A percentile compares a stretch with the other conserved stretches of the same genome.
Conservation (phyloP, 2,888 invertebrate genomes). For the Tupiocoris notatus region DNA sequence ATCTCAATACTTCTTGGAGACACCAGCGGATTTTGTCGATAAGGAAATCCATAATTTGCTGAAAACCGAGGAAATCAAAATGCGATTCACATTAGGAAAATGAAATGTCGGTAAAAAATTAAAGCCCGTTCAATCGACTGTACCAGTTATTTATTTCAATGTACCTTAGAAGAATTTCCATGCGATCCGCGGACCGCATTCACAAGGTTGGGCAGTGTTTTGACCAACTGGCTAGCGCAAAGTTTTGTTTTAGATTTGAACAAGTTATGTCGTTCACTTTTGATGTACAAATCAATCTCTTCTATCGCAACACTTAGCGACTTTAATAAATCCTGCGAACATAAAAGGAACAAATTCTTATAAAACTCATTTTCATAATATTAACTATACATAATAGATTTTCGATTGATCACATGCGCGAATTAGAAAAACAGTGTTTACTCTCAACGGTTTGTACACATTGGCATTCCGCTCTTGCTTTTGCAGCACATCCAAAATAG, state of each 20-base stretch:
- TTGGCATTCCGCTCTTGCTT: slow-evolving; percentile 28
- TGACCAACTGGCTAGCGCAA: slow-evolving; percentile 43
- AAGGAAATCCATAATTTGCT: slow-evolving; percentile 47
- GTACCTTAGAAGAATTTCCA: background rate
- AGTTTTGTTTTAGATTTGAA: slow-evolving; percentile 43
- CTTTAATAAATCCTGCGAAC: slow-evolving; percentile 28
- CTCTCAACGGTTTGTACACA: slow-evolving; percentile 12
- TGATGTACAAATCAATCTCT: slow-evolving; percentile 17
- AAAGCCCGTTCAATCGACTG: too few relatives aligned
- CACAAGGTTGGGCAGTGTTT: slow-evolving; percentile 39
- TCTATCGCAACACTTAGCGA: slow-evolving; percentile 23
- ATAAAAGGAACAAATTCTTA: too few relatives aligned
- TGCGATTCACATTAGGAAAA: too few relatives aligned
- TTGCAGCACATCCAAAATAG: slow-evolving; percentile 24
- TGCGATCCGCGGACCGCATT: slow-evolving; percentile 4
- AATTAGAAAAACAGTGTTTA: background rate
- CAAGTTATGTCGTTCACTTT: slow-evolving; percentile 25
- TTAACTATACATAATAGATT: too few relatives aligned
- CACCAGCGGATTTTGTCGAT: slow-evolving; percentile 48
- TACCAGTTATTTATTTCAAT: too few relatives aligned
- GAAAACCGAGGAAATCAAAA: slow-evolving; percentile 7
- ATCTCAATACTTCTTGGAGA: slow-evolving; percentile 43
- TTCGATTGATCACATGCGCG: too few relatives aligned
- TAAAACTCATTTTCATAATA: too few relatives aligned
- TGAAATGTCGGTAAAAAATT: too few relatives aligned